Percentiles rank a stretch among this genome's conserved stretches.
These are phyloP conservation scores for Cotesia chilonis DNA, from an alignment of 1,140 invertebrate species.

Conservation along the genomic window DNA sequence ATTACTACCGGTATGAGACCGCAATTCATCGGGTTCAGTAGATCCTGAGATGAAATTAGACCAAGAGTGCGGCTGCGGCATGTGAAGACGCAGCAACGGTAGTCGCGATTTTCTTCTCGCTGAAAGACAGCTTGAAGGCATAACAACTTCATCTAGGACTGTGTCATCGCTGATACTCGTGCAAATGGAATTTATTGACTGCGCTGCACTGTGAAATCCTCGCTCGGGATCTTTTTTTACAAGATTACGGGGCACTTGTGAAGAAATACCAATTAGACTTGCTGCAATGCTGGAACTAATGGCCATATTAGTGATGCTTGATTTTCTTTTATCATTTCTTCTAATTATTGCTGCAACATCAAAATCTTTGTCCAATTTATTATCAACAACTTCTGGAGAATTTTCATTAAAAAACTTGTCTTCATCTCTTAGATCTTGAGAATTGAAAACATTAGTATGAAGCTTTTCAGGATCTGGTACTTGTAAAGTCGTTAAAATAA, in stretches of 20 bases:
- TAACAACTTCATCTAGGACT: conserved; percentile 15
- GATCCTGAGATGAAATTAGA: conserved; percentile 27
- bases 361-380: neutral
- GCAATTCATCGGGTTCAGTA: conserved; percentile 24
- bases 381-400: neutral
- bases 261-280: conserved; percentile 52
- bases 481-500: too few species aligned
- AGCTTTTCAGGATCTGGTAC: too few species aligned
- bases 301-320: conserved; percentile 52
- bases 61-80: conserved; percentile 48
- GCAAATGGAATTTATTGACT: conserved; percentile 29
- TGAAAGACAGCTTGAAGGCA: conserved; percentile 11
- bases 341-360: neutral
- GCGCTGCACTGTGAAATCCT: conserved; percentile 20
- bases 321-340: conserved; percentile 1
- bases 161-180: conserved; percentile 33
- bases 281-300: conserved; percentile 59
- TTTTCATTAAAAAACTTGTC: too few species aligned
- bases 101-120: conserved; percentile 48
- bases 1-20: conserved; percentile 5
- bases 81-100: conserved; percentile 63
- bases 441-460: too few species aligned
- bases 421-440: too few species aligned
- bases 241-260: conserved; percentile 46
- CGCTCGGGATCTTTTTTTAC: conserved; percentile 23